Base-by-base conservation (phyloP, 2,888 invertebrate species). In the Plusia festucae region DNA sequence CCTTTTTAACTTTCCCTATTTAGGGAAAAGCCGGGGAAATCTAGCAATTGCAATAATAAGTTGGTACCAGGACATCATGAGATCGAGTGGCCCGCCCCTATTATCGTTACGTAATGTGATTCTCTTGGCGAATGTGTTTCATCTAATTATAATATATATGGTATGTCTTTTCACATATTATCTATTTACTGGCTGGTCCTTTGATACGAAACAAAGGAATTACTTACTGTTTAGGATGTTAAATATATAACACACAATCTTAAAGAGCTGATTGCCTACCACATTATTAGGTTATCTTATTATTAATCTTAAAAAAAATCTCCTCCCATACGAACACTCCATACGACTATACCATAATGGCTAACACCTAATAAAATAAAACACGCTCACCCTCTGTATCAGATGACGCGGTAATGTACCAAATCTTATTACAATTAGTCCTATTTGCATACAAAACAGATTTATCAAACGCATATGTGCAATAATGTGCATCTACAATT, bases 1-100 rank as follows among this genome's bases (percentile, higher is more conserved):
- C 93, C 94, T 93, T 90, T 93, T 95, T 95, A 95, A 95, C 94
- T 95, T 95, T 93, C 93, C 93, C 93, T 93, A 93, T 95, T 95
- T 93, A 91, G 91, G 91, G 91, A 88, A 91, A 91, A 87, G 88
- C 90, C 86, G 88, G 88, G 86, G 83, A 87, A 91, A 91, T 91
- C 91, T 89, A 89, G 90, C 93, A 92, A 93, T 94, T 90, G 92
- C 91, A 92, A 94, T 93, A 93, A 94, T 93, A 87, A 87, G 76
- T 80, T 84, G 85, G 82, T 85, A 88, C 88, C 84, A 85, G 89
- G 87, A 82, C 85, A 91, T 90, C 91, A 90, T 90, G 90, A 85
- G 86, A 88, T 90, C 84, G 87, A 89, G 90, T 85, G 88, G 85
- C 78, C 79, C 75, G 80, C 73, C 74, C 77, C 85, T 86, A 87